Base-by-base conservation (phyloP, 2,888 invertebrate species). In the Lasioglossum calceatum region DNA sequence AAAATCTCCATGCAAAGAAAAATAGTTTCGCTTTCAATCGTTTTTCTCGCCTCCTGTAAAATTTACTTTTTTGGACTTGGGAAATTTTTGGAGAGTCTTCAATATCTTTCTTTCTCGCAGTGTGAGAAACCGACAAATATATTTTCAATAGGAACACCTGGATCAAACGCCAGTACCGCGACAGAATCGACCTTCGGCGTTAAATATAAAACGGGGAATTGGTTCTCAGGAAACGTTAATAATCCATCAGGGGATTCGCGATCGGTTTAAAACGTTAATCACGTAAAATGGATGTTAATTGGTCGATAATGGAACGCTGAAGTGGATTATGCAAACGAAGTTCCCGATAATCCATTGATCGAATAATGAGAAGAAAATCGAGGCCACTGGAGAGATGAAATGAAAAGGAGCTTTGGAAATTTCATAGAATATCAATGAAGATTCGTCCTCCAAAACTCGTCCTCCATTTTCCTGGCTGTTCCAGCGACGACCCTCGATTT, bases 381-480 rank as follows among this genome's bases (percentile, higher is more conserved):
- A 14, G 12, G 14, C 14, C 42, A 42, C 10, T 4, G 27, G 27
- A 0, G 23, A 16, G 27, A 4, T 14, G 27, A 67, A 64, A 44
- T 16, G 19, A 16, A 36, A 23, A 32, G 50, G 23, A 19, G 5
- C 0, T 39, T 27, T 23, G 16, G 7, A 54, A 44, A 19, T 50
- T 50, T 32, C 5, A 19, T 4, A 3, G 19, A 58, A 54, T 32
- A 27, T 70, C 44, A 32, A 74, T 54, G 47, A 27, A 77, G 27
- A 70, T 58, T n/a, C 16, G 0, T 58, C 36, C 10, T 44, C 7
- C 44, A 50, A 27, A 50, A 39, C 10, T 73, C 58, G 87, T 88
- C 74, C 85, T 77, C 85, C 77, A 87, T 85, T 85, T 88, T 89
- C 74, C 80, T 10, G 42, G 14, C n/a, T 50, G 19, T 75, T 70